These are phyloP conservation scores for Boloria euphrosyne DNA, from an alignment of 2,888 invertebrate genomes.

Conservation along the genomic window DNA sequence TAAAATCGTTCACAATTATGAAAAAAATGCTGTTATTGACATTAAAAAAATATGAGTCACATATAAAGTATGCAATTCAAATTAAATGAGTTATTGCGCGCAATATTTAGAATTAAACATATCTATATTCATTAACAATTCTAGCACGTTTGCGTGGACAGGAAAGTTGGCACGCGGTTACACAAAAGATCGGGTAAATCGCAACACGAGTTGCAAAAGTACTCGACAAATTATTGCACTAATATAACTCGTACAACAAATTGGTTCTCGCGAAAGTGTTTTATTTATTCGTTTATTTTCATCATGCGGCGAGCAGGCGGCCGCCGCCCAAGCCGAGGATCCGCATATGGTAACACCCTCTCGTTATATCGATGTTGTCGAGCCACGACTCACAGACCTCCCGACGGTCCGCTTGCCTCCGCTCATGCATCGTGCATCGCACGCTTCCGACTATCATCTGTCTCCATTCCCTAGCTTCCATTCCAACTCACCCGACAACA, in stretches of 20 bases:
- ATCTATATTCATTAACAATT: constrained; percentile 32
- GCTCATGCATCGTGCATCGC: constrained; percentile 76
- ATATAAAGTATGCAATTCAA: too few relatives aligned
- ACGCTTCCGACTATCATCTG: constrained; percentile 68
- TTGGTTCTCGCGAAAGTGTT: constrained; percentile 27
- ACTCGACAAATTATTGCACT: neutral
- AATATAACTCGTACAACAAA: constrained; percentile 14
- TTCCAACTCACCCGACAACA: constrained; percentile 10
- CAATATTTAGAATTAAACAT: constrained; percentile 13
- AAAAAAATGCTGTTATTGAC: too few relatives aligned
- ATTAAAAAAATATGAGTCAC: too few relatives aligned
- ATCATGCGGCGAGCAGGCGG: constrained; percentile 85
- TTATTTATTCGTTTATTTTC: constrained; percentile 76
- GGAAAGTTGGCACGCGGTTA: constrained; percentile 25
- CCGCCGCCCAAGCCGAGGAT: constrained; percentile 95
- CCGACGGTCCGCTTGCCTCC: constrained; percentile 66
- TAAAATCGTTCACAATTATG: too few relatives aligned
- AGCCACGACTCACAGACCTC: constrained; percentile 62
- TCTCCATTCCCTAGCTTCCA: constrained; percentile 44
- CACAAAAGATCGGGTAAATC: constrained; percentile 16
- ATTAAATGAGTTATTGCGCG: neutral
- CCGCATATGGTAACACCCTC: constrained; percentile 91
- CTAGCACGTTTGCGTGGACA: constrained; percentile 27
- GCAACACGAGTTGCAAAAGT: constrained; percentile 16
- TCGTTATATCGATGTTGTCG: constrained; percentile 67